These are phyloP conservation scores for Glaucidium brasilianum DNA, from an alignment of 2,113 vertebrate species.

Conservation along the genomic window DNA sequence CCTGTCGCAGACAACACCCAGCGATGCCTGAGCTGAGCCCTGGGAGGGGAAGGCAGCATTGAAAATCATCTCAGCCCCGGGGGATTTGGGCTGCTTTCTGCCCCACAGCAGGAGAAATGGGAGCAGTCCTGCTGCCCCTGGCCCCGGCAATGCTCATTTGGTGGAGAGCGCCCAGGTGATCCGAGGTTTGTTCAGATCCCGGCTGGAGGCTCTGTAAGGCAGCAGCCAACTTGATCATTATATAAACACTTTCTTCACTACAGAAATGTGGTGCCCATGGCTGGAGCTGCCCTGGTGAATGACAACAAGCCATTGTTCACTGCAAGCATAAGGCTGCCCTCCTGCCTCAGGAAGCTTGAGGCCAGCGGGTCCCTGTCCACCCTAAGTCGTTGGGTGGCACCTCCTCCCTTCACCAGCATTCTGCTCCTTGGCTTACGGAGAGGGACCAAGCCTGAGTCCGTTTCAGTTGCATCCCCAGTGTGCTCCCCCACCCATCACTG, in stretches of 20 bases:
- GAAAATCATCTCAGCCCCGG: neutral
- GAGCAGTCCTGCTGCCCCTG: neutral
- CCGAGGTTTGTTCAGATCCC: neutral
- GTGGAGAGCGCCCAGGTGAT: neutral
- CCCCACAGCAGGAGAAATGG: neutral
- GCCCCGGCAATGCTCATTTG: rapidly evolving
- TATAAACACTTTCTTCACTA: neutral
- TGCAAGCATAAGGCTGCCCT: neutral
- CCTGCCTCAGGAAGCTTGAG: neutral
- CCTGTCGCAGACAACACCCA: neutral
- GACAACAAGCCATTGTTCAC: neutral
- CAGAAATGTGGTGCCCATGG: neutral
- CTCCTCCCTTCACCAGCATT: neutral
- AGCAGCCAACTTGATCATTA: neutral
- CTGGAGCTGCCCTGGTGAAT: neutral
- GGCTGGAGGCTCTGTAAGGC: neutral
- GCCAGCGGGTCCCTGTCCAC: neutral
- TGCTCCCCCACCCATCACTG: neutral
- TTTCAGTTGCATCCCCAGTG: neutral
- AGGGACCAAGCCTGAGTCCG: neutral
- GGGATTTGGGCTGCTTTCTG: neutral
- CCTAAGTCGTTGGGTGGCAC: rapidly evolving
- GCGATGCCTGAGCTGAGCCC: rapidly evolving
- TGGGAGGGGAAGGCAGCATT: neutral
- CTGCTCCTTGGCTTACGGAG: neutral